phyloP scores from a whole-genome alignment of 2,888 invertebrate genomes.

The Drosophila cyrtoloma region DNA sequence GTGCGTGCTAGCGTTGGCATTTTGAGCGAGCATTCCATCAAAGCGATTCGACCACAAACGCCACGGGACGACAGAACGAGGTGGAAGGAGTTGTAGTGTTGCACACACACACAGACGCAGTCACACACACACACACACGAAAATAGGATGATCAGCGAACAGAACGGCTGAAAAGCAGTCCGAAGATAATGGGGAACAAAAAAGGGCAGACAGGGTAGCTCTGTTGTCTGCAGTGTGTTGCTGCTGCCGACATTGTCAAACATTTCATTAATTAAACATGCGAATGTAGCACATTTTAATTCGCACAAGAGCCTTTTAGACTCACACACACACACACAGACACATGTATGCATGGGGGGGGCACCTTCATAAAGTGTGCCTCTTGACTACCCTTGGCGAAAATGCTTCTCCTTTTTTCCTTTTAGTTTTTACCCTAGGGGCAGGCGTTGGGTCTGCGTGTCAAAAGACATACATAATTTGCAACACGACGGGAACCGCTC shows the following conservation, averaged over 20 bases:
- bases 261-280: slow-evolving; percentile 83
- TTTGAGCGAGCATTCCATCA: slow-evolving; percentile 75
- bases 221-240: neutral
- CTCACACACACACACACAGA: neutral
- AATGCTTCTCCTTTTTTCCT: neutral
- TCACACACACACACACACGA: neutral
- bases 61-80: slow-evolving; percentile 38
- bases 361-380: slow-evolving; percentile 66
- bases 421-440: slow-evolving; percentile 42
- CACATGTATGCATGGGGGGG: neutral
- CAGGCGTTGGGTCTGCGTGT: slow-evolving; percentile 60
- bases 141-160: neutral
- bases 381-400: slow-evolving; percentile 59
- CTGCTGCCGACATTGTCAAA: slow-evolving; percentile 70
- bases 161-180: slow-evolving; percentile 3
- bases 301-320: slow-evolving; percentile 59
- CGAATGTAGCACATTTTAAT: slow-evolving; percentile 78
- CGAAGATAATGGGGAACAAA: neutral
- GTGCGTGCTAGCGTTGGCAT: slow-evolving; percentile 73
- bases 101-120: neutral
- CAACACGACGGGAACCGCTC: slow-evolving; percentile 55
- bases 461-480: slow-evolving; percentile 78
- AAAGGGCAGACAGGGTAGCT: slow-evolving; percentile 4
- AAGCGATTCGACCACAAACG: slow-evolving; percentile 69
- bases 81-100: slow-evolving; percentile 7